Percentiles rank a stretch among this genome's conserved stretches.
Conservation (phyloP, 92 coral and sea anemone species). For the Metridium senile region DNA sequence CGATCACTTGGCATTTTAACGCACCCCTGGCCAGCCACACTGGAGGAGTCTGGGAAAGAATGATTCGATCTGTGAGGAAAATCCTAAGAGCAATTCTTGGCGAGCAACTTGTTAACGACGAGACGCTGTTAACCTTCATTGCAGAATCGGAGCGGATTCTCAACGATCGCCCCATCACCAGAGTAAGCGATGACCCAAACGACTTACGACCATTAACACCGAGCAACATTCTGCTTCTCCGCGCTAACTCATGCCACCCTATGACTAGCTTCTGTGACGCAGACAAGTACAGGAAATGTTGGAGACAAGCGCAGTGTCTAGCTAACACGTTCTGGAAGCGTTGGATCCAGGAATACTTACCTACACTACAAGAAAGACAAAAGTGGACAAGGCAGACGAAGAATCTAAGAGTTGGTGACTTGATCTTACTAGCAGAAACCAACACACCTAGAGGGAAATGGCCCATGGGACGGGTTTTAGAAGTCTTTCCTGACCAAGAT, state of each 20-base stretch:
- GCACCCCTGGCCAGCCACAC: no score
- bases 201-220: constrained; percentile 30
- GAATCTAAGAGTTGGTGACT: constrained; percentile 2
- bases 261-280: not conserved
- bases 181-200: no score
- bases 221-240: constrained; percentile 1
- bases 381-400: not conserved
- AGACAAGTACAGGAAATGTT: no score
- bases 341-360: constrained; percentile 1
- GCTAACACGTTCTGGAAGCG: no score
- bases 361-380: no score
- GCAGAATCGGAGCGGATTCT: constrained; percentile 18
- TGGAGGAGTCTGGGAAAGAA: constrained; percentile 21
- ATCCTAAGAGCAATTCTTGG: constrained; percentile 3
- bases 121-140: constrained; percentile 8
- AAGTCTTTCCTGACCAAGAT: no score
- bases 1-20: constrained; percentile 20
- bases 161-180: constrained; percentile 15
- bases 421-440: not conserved
- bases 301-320: no score
- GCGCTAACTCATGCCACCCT: not conserved
- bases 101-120: not conserved
- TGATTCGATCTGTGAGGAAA: constrained; percentile 18
- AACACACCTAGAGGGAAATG: constrained; percentile 3
- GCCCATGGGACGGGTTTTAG: not conserved